Evolutionary conservation across 2,888 invertebrate genomes (phyloP).

Genomic region (Loripinus fragilis): DNA sequence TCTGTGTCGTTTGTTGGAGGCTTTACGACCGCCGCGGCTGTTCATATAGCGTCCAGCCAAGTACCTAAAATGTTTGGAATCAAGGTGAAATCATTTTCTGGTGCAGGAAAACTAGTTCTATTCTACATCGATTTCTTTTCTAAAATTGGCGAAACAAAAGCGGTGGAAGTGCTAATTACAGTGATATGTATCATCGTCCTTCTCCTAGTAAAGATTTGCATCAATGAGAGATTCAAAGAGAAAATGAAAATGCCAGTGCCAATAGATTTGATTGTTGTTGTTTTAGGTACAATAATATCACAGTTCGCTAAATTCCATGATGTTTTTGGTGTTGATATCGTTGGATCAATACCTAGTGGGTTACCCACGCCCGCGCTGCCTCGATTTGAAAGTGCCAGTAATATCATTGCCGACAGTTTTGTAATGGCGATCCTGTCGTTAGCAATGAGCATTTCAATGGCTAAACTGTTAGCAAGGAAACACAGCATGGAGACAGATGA

Average conservation of each 20-base stretch:
- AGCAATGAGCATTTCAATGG: slow-evolving; percentile 75
- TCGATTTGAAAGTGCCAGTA: slow-evolving; percentile 40
- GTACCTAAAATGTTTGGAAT: slow-evolving; percentile 62
- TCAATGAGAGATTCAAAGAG: slow-evolving; percentile 71
- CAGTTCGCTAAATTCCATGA: slow-evolving; percentile 66
- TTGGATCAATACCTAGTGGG: slow-evolving; percentile 73
- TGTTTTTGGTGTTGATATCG: slow-evolving; percentile 57
- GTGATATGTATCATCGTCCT: slow-evolving; percentile 87
- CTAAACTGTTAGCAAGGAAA: slow-evolving; percentile 80
- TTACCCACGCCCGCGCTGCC: slow-evolving; percentile 70
- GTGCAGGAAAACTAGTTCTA: slow-evolving; percentile 80
- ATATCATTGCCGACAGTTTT: slow-evolving; percentile 60
- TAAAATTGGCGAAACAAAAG: slow-evolving; percentile 86
- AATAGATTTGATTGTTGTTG: slow-evolving; percentile 77
- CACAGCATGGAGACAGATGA: slow-evolving; percentile 79
- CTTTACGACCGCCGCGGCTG: slow-evolving; percentile 69
- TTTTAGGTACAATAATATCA: slow-evolving; percentile 70
- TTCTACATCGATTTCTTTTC: slow-evolving; percentile 86
- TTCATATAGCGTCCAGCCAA: slow-evolving; percentile 70
- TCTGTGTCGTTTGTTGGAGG: slow-evolving; percentile 72
- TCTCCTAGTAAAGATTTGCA: slow-evolving; percentile 83
- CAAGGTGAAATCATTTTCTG: slow-evolving; percentile 44
- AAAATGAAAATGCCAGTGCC: slow-evolving; percentile 78
- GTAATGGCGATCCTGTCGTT: slow-evolving; percentile 70
- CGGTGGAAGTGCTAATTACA: slow-evolving; percentile 88